Evolutionary conservation across 1,140 invertebrate genomes (phyloP).

Genomic region (Harpegnathos saltator): DNA sequence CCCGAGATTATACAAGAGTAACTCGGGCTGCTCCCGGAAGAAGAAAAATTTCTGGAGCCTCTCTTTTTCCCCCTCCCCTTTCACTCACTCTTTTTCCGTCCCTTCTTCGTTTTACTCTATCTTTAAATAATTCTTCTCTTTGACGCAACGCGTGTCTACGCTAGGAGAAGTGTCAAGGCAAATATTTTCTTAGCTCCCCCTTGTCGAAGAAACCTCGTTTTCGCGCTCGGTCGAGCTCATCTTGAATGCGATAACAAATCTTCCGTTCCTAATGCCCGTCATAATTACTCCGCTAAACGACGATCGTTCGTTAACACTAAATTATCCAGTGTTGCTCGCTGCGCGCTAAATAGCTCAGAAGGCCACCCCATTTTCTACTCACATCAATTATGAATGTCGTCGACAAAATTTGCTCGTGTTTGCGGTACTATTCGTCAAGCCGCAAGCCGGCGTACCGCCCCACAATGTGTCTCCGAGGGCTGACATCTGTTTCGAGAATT

Average conservation of each 20-base stretch:
- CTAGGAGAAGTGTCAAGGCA: background rate
- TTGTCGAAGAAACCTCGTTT: background rate
- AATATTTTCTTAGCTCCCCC: background rate
- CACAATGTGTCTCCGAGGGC: conserved; percentile 9
- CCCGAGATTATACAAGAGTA: background rate
- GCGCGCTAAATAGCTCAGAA: conserved; percentile 18
- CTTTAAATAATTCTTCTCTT: background rate
- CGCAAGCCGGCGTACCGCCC: background rate
- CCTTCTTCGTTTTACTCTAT: background rate
- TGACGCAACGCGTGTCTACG: background rate
- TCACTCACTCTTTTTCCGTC: too few species aligned
- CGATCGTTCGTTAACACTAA: conserved; percentile 28
- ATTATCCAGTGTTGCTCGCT: conserved; percentile 19
- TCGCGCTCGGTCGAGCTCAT: background rate
- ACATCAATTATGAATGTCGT: conserved; percentile 47
- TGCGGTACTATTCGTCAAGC: conserved; percentile 20
- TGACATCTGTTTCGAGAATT: conserved; percentile 20
- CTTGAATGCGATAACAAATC: conserved; percentile 11
- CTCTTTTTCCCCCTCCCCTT: too few species aligned
- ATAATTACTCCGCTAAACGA: conserved; percentile 10
- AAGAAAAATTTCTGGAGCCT: background rate
- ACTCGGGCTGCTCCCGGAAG: background rate
- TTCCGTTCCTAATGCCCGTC: background rate
- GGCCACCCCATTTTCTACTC: conserved; percentile 2
- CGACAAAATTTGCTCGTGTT: conserved; percentile 38